These are phyloP conservation scores for Marasmarcha lunaedactyla DNA, from an alignment of 2,888 invertebrate genomes.

Conservation along the genomic window DNA sequence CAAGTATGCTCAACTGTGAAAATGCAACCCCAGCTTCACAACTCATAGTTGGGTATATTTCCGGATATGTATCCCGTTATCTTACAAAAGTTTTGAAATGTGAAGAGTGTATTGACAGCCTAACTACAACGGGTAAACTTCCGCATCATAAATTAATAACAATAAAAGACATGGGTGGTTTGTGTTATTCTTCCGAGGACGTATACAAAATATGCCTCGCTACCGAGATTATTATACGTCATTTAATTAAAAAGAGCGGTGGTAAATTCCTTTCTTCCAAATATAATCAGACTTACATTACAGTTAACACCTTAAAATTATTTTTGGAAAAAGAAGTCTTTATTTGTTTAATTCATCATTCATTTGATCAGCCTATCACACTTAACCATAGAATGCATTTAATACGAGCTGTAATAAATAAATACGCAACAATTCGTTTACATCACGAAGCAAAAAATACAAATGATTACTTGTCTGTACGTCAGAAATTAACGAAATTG, in stretches of 20 bases:
- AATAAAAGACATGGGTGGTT: conserved; percentile 10
- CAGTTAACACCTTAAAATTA: conserved; percentile 1
- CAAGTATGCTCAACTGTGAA: conserved; percentile 2
- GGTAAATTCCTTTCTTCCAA: not conserved
- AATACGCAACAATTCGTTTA: conserved; percentile 12
- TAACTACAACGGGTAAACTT: conserved; percentile 3
- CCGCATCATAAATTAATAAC: conserved; percentile 5
- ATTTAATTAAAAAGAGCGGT: conserved; percentile 8
- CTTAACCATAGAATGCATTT: conserved; percentile 12
- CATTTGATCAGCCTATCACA: conserved; percentile 5
- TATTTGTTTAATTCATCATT: conserved; percentile 2
- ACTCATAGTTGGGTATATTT: conserved; percentile 6
- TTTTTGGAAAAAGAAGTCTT: conserved; percentile 2
- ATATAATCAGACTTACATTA: too few species aligned
- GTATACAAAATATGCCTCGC: conserved; percentile 5
- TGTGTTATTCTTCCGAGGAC: conserved; percentile 3
- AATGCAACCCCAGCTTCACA: too few species aligned
- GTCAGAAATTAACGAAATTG: conserved; percentile 12
- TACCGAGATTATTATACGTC: conserved; percentile 8
- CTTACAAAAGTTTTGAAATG: conserved; percentile 1
- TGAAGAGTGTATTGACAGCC: conserved; percentile 3
- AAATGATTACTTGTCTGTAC: conserved; percentile 6
- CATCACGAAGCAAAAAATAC: conserved; percentile 9
- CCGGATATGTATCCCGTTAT: conserved; percentile 5
- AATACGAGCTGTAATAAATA: conserved; percentile 13